phyloP scores from a whole-genome alignment of 2,797 vertebrate species.

The Lutjanus campechanus region DNA sequence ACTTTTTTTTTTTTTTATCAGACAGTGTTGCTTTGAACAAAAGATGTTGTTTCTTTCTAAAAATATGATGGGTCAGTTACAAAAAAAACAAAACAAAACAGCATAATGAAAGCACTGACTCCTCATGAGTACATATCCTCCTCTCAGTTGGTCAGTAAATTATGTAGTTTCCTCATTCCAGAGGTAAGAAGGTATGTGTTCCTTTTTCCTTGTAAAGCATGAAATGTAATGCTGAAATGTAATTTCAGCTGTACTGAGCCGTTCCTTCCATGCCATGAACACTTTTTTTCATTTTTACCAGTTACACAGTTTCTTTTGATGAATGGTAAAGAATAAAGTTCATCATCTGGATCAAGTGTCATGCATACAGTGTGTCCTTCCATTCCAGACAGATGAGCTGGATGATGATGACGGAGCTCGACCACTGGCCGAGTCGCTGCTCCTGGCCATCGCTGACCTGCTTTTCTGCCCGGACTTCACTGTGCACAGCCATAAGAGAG shows the following conservation, averaged over 20 bases:
- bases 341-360: not conserved
- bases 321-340: not conserved
- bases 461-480: conserved; percentile 99
- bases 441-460: conserved; percentile 94
- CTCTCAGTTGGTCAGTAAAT: not conserved
- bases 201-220: conserved; percentile 7
- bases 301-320: not conserved
- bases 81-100: too few species aligned
- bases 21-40: not conserved
- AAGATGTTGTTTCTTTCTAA: not conserved
- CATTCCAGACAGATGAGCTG: conserved; percentile 89
- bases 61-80: not conserved
- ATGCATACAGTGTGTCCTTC: not conserved
- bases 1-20: not conserved
- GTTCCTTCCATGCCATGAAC: not conserved
- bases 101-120: not conserved
- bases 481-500: conserved; percentile 94
- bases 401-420: conserved; percentile 91
- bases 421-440: conserved; percentile 94
- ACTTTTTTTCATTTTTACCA: not conserved
- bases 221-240: not conserved
- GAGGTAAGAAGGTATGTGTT: not conserved
- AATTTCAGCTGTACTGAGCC: not conserved
- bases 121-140: not conserved
- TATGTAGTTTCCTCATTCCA: conserved; percentile 45